A percentile compares a stretch with the other conserved stretches of the same genome.
phyloP scores from a whole-genome alignment of 2,113 vertebrate species.

The Pungitius pungitius region DNA sequence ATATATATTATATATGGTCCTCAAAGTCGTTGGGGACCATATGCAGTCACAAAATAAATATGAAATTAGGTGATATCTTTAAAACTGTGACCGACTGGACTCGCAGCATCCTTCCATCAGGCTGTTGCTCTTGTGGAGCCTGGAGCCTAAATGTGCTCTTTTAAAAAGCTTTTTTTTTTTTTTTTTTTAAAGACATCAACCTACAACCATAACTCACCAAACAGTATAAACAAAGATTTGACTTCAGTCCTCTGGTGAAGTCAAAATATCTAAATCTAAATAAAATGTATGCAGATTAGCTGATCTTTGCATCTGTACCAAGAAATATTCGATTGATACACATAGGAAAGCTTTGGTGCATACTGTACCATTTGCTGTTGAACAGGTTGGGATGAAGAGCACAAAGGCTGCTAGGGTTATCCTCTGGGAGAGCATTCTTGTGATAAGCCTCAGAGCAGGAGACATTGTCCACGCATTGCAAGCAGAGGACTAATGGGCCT shows the following conservation, averaged over 20 bases:
- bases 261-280: background rate
- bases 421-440: constrained; percentile 57
- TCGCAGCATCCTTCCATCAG: background rate
- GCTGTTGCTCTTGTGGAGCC: background rate
- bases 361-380: constrained; percentile 63
- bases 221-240: background rate
- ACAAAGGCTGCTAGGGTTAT: constrained; percentile 57
- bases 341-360: constrained; percentile 5
- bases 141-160: background rate
- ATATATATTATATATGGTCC: background rate
- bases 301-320: background rate
- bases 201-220: background rate
- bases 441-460: constrained; percentile 55
- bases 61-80: no score
- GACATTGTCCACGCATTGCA: constrained; percentile 58
- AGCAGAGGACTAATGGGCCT: constrained; percentile 61
- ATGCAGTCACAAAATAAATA: no score
- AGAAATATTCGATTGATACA: background rate
- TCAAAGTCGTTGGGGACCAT: no score
- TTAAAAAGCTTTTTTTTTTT: no score
- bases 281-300: background rate
- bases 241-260: background rate
- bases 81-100: no score
- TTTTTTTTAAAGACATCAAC: background rate
- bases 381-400: constrained; percentile 56